phyloP scores from a whole-genome alignment of 2,888 invertebrate species.

The Aporophyla lueneburgensis region DNA sequence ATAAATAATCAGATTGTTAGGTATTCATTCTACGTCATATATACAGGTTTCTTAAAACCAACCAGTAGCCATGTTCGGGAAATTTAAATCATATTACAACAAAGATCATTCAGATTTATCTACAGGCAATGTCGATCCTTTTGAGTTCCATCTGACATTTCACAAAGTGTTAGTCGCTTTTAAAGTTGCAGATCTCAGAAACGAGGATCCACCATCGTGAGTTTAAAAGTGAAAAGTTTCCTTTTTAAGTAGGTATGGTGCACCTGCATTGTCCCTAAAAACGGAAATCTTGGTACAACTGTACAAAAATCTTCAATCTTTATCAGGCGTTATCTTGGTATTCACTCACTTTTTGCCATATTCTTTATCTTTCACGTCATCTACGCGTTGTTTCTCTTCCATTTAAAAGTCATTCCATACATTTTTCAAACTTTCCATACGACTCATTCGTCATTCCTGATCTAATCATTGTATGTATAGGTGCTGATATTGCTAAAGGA shows the following conservation, averaged over 20 bases:
- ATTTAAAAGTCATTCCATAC: no score
- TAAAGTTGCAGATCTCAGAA: constrained; percentile 74
- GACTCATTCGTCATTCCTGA: background rate
- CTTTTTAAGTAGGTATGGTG: background rate
- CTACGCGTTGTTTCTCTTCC: background rate
- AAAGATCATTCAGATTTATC: constrained; percentile 75
- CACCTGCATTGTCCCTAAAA: background rate
- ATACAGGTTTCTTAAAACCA: background rate
- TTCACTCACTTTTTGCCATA: background rate
- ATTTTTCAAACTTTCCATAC: background rate
- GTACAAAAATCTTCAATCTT: background rate
- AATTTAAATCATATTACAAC: constrained; percentile 72
- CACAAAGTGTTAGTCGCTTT: constrained; percentile 73
- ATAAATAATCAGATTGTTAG: constrained; percentile 14
- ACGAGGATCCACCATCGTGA: constrained; percentile 55
- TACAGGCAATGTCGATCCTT: constrained; percentile 74
- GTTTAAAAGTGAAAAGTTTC: background rate
- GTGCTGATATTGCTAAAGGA: background rate
- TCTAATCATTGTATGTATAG: background rate
- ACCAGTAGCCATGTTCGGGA: constrained; percentile 64
- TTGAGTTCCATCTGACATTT: constrained; percentile 77
- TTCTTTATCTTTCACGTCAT: no score
- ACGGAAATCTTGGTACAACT: no score
- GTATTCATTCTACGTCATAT: background rate
- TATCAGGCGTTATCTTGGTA: background rate